These are phyloP conservation scores for Cariama cristata DNA, from an alignment of 2,113 vertebrate genomes.

Conservation along the genomic window DNA sequence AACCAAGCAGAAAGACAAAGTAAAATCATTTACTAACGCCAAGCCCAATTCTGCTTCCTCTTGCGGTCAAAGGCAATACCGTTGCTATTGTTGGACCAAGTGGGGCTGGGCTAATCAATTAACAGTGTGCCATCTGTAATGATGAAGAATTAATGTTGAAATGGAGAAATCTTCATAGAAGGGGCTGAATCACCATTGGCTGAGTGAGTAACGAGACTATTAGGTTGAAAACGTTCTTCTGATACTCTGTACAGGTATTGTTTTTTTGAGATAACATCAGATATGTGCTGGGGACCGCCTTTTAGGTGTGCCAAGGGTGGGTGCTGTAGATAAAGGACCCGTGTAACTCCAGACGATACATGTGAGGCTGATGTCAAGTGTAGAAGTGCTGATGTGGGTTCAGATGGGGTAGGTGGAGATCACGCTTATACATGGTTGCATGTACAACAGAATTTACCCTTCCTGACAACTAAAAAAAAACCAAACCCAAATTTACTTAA, in stretches of 20 bases:
- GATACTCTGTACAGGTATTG: rapidly evolving
- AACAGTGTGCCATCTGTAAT: no score
- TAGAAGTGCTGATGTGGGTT: background rate
- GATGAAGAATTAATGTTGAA: background rate
- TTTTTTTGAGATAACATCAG: background rate
- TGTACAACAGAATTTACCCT: background rate
- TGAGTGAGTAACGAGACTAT: no score
- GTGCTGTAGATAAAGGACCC: background rate
- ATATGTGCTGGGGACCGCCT: rapidly evolving
- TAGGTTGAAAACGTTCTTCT: background rate
- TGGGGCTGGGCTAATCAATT: background rate
- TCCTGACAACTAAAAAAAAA: background rate
- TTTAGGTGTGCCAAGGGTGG: background rate
- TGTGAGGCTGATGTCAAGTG: background rate
- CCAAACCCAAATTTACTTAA: background rate
- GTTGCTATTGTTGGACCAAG: no score
- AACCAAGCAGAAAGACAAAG: background rate
- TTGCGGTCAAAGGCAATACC: background rate
- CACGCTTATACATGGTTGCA: rapidly evolving
- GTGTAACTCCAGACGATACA: rapidly evolving
- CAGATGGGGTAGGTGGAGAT: no score
- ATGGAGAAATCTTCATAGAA: rapidly evolving
- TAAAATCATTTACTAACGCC: background rate
- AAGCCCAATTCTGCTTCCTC: background rate
- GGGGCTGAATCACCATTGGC: background rate